These are phyloP conservation scores for Caenorhabditis inopinata DNA, from an alignment of 1,140 invertebrate species.

Conservation along the genomic window DNA sequence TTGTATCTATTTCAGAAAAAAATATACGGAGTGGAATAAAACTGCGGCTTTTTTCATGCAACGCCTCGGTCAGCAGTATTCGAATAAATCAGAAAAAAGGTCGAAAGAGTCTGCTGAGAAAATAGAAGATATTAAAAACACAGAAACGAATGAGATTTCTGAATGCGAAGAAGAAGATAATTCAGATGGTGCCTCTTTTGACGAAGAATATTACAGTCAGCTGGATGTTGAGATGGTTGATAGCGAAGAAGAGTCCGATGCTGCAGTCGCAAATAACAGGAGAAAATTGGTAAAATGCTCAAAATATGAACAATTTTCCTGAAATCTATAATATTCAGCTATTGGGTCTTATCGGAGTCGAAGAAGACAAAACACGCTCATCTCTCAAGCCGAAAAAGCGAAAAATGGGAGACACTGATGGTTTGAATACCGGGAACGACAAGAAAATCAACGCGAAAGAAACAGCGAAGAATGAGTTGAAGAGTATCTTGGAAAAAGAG, in stretches of 20 bases:
- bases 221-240: not conserved
- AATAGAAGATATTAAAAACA: not conserved
- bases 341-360: not conserved
- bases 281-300: not conserved
- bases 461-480: not conserved
- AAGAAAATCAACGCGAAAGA: not conserved
- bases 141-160: not conserved
- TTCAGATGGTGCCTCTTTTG: not conserved
- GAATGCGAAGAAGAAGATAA: not conserved
- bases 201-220: not conserved
- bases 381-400: not conserved
- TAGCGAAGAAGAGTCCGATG: not conserved
- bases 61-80: not conserved
- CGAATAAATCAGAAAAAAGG: not conserved
- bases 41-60: slow-evolving; percentile 5
- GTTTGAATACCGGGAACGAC: too few relatives aligned
- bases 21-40: not conserved
- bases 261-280: slow-evolving; percentile 1
- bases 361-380: not conserved
- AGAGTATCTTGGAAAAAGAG: not conserved
- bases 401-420: not conserved
- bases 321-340: not conserved
- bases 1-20: not conserved
- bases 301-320: too few relatives aligned
- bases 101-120: not conserved